phyloP scores from a whole-genome alignment of 1,140 invertebrate species.

The Spodoptera frugiperda region DNA sequence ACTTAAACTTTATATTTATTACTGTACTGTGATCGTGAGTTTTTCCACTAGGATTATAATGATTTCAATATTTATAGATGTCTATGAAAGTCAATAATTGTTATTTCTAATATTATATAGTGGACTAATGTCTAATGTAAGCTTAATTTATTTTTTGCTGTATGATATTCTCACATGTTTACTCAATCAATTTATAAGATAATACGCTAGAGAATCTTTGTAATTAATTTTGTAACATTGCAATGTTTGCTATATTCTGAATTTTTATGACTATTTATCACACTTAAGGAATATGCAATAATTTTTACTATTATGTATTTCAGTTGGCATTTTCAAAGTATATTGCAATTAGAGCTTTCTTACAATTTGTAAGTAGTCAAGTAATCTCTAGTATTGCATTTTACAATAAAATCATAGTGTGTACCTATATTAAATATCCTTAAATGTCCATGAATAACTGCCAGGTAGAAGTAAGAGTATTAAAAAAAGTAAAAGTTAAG shows the following conservation, averaged over 20 bases:
- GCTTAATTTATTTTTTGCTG: neutral
- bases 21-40: conserved; percentile 26
- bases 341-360: neutral
- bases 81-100: conserved; percentile 1
- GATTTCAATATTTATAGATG: conserved; percentile 3
- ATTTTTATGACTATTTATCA: no score
- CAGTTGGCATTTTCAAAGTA: neutral
- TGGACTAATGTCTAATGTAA: neutral
- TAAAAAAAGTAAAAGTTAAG: neutral
- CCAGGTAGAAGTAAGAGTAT: conserved; percentile 21
- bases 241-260: neutral
- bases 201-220: no score
- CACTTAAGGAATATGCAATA: no score
- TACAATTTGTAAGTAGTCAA: neutral
- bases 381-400: neutral
- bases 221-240: neutral
- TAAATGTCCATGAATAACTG: conserved; percentile 35
- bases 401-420: neutral
- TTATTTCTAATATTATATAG: neutral
- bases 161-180: no score
- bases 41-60: conserved; percentile 26
- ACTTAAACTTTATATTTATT: conserved; percentile 8
- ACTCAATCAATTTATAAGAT: no score
- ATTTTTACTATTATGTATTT: neutral
- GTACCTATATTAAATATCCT: conserved; percentile 4